Percentiles rank a stretch among this genome's conserved stretches.
Evolutionary conservation across 2,797 vertebrate genomes (phyloP).

Genomic region (Eospalax fontanierii): DNA sequence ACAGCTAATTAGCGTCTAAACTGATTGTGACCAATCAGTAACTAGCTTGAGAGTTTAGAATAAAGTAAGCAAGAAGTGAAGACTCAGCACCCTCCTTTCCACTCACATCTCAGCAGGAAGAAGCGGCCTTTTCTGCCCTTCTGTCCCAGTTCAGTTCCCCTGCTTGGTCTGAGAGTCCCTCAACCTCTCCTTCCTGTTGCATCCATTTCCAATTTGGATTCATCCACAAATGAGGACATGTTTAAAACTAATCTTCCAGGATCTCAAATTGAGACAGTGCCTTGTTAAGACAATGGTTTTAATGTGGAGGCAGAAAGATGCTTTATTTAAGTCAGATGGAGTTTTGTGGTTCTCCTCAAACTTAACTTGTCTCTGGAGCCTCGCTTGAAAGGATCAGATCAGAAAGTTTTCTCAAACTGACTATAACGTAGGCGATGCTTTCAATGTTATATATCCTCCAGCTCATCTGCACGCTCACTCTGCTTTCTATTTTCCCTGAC

Average conservation of each 20-base stretch:
- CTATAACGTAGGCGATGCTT: not conserved
- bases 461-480: not conserved
- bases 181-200: not conserved
- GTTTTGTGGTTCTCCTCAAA: not conserved
- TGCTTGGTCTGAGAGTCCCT: not conserved
- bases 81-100: not conserved
- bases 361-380: slow-evolving; percentile 44
- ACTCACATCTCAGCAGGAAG: not conserved
- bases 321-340: not conserved
- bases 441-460: not conserved
- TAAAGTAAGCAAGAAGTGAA: slow-evolving; percentile 42
- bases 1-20: not conserved
- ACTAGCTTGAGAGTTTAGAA: slow-evolving; percentile 2
- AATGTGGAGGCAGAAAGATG: not conserved
- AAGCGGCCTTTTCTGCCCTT: not conserved
- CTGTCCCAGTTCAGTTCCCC: not conserved
- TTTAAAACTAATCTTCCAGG: slow-evolving; percentile 6
- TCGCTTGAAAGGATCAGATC: not conserved
- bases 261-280: not conserved
- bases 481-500: slow-evolving; percentile 6
- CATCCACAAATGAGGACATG: not conserved
- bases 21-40: slow-evolving; percentile 16
- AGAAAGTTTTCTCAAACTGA: slow-evolving; percentile 13
- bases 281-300: not conserved
- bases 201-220: not conserved